A percentile compares a stretch with the other conserved stretches of the same genome.
phyloP scores from a whole-genome alignment of 2,113 vertebrate genomes.

The Xiphias gladius region DNA sequence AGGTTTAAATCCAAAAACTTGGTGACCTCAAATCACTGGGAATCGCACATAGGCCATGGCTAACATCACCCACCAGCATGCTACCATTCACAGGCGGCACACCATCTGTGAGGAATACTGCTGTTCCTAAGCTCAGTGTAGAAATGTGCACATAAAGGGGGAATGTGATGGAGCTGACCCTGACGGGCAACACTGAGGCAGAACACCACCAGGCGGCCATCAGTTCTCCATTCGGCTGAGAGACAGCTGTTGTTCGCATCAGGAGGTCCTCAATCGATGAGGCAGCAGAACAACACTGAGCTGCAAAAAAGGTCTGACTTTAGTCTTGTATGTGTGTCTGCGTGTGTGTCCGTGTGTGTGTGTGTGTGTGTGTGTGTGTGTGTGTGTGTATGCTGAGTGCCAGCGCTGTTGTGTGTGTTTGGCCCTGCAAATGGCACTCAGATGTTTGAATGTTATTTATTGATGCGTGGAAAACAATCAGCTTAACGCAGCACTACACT shows the following conservation, averaged over 20 bases:
- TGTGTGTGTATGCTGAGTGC: conserved; percentile 60
- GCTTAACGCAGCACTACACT: conserved; percentile 49
- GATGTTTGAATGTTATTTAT: conserved; percentile 66
- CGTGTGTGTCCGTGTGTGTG: background rate
- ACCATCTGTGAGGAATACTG: conserved; percentile 33
- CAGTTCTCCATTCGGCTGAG: conserved; percentile 45
- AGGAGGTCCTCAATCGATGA: conserved; percentile 53
- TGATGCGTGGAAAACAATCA: conserved; percentile 67
- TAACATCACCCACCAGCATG: conserved; percentile 13
- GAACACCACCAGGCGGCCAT: conserved; percentile 33
- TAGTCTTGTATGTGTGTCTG: conserved; percentile 6
- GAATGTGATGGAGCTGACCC: conserved; percentile 44
- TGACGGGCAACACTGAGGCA: conserved; percentile 33
- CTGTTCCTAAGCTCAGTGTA: conserved; percentile 14
- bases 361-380: background rate
- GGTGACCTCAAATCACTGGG: conserved; percentile 3
- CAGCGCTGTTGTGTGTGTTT: conserved; percentile 30
- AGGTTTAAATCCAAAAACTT: conserved; percentile 2
- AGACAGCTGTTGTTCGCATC: conserved; percentile 59
- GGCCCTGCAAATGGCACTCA: conserved; percentile 32
- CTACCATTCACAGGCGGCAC: conserved; percentile 25
- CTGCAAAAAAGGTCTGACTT: conserved; percentile 36
- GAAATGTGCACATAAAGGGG: conserved; percentile 46
- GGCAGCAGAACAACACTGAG: conserved; percentile 36
- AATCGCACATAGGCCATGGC: background rate